phyloP scores from a whole-genome alignment of 2,888 invertebrate species.

The Oscheius onirici region DNA sequence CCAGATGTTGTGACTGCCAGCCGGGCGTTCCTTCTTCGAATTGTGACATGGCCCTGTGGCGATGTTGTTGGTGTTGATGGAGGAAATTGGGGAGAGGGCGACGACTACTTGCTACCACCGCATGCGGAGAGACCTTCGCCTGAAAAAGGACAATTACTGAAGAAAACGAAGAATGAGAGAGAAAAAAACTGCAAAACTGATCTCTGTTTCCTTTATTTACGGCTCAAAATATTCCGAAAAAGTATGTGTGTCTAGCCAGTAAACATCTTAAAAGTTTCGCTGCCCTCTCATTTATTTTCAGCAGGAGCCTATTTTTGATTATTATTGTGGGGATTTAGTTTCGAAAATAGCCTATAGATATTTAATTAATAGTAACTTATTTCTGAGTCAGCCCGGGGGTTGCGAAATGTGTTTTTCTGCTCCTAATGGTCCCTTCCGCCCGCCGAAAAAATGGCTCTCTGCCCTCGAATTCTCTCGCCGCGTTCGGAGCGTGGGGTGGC shows the following conservation, averaged over 20 bases:
- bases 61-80: conserved; percentile 6
- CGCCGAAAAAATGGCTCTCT: conserved; percentile 7
- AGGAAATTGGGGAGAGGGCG: background rate
- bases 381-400: conserved; percentile 1
- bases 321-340: no score
- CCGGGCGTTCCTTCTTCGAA: conserved; percentile 37
- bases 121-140: conserved; percentile 29
- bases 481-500: background rate
- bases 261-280: no score
- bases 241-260: no score
- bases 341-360: no score
- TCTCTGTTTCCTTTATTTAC: no score
- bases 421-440: background rate
- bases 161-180: conserved; percentile 12
- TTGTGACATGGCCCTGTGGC: conserved; percentile 30
- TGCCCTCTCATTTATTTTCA: no score
- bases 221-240: no score
- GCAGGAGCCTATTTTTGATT: no score
- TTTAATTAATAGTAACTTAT: background rate
- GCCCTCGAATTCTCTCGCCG: background rate
- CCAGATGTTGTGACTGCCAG: conserved; percentile 40
- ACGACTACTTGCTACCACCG: conserved; percentile 29
- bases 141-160: conserved; percentile 16
- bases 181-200: background rate
- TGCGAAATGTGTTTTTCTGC: conserved; percentile 25